Evolutionary conservation across 2,113 vertebrate genomes (phyloP), one percentile per base, ranked within the genome.

Genomic region (Zapornia atra): DNA sequence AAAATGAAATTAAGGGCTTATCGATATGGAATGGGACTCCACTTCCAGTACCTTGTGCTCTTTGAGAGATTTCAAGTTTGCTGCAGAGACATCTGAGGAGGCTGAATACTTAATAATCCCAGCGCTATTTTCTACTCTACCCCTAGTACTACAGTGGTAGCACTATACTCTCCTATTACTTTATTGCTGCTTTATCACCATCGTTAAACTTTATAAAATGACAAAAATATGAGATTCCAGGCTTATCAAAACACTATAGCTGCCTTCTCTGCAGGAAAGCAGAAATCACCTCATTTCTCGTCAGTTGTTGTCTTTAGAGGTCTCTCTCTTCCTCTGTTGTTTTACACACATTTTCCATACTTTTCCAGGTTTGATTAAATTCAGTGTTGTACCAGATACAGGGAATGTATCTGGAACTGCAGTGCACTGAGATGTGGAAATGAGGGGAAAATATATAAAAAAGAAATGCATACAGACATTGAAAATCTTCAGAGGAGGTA

Each of bases 1-100:
- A 87, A 95, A 87, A 89, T 77, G 53, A 92, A 96, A 91, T 94
- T 87, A 94, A 85, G 19, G 17, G 4, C 56, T 94, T 91, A 90
- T 87, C 81, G 85, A 53, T 88, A 69, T 54, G n/a, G 75, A 96
- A 65, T 69, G 33, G 18, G 28, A 50, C 44, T 71, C n/a, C 28
- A 42, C 34, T 94, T 75, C 34, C 53, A 90, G 21, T 53, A 64
- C 9, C 34, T 78, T 85, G 18, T 65, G 18, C 12, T 96, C 70
- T 87, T 75, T 82, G 61, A 61, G 57, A 94, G 12, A 57, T 82
- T 92, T 97, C 28, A 80, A 42, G 16, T 79, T 96, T 94, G 61
- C 48, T 89, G 28, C 51, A 50, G 24, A 28, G 44, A 79, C 22
- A 90, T 71, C 33, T 72, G 34, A 87, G 34, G 42, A 94, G 16